These are phyloP conservation scores for Brachionichthys hirsutus DNA, from an alignment of 2,113 vertebrate genomes.

Conservation along the genomic window DNA sequence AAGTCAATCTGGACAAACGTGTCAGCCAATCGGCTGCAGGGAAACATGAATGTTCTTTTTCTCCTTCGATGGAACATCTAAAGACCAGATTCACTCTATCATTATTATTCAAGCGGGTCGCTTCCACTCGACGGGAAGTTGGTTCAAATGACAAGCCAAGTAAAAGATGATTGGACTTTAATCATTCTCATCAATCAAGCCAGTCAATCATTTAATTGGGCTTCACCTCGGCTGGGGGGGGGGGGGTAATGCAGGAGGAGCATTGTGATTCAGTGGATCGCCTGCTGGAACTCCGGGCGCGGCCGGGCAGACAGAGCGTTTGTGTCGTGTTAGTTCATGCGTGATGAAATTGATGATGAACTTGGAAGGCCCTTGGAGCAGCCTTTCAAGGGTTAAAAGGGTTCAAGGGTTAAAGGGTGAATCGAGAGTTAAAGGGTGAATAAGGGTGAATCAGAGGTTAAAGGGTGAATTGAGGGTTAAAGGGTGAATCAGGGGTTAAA, in stretches of 20 bases:
- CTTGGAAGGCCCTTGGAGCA: no score
- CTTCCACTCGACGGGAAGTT: constrained; percentile 49
- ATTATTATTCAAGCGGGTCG: constrained; percentile 43
- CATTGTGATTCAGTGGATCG: constrained; percentile 54
- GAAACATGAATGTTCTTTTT: constrained; percentile 55
- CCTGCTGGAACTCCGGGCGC: constrained; percentile 39
- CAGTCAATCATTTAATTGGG: constrained; percentile 49
- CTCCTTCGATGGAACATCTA: constrained; percentile 2
- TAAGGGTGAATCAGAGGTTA: no score
- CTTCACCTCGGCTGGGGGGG: background rate
- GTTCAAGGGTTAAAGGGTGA: no score
- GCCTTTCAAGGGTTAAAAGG: no score
- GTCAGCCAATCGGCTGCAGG: constrained; percentile 47
- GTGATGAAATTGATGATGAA: no score
- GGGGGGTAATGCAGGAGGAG: constrained; percentile 35
- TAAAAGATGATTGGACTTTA: constrained; percentile 58
- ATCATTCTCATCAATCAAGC: constrained; percentile 58
- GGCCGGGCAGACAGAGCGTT: constrained; percentile 60
- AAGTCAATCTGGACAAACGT: constrained; percentile 59
- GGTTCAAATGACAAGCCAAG: constrained; percentile 35
- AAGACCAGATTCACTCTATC: constrained; percentile 33
- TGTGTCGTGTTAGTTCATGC: constrained; percentile 68
- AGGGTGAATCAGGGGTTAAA: no score
- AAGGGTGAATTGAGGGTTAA: no score
- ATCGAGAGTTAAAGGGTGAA: no score